Evolutionary conservation across 2,888 invertebrate species (phyloP).

Genomic region (Quadroppia sp.): DNA sequence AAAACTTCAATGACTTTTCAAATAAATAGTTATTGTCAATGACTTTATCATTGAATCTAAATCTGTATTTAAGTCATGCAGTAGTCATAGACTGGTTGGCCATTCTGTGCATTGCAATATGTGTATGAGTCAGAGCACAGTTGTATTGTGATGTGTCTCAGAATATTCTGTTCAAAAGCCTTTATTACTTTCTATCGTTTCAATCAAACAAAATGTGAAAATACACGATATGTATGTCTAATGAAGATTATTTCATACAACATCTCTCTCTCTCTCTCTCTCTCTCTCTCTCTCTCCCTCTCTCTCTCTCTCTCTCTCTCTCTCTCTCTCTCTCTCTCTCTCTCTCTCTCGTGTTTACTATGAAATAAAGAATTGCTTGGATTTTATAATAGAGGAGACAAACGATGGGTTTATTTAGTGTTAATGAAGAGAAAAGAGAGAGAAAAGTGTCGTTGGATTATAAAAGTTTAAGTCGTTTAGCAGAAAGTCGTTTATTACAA

Average conservation of each 20-base stretch:
- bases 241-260: background rate
- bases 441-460: slow-evolving; percentile 18
- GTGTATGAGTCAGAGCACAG: background rate
- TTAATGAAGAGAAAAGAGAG: slow-evolving; percentile 20
- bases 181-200: background rate
- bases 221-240: background rate
- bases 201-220: background rate
- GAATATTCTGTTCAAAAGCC: background rate
- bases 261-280: background rate
- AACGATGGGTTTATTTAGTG: background rate
- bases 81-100: slow-evolving; percentile 1
- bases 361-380: background rate
- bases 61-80: slow-evolving; percentile 33
- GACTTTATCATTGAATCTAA: slow-evolving; percentile 19
- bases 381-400: slow-evolving; percentile 23
- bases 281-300: slow-evolving; percentile 25
- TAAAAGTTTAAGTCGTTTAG: slow-evolving; percentile 5
- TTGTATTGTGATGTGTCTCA: background rate
- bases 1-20: background rate
- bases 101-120: too few relatives aligned
- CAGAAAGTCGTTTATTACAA: background rate
- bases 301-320: slow-evolving; percentile 9
- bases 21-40: slow-evolving; percentile 10
- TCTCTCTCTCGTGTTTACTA: background rate
- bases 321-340: background rate